Evolutionary conservation across 92 coral and sea anemone genomes (phyloP).

Genomic region (Porites evermanni): DNA sequence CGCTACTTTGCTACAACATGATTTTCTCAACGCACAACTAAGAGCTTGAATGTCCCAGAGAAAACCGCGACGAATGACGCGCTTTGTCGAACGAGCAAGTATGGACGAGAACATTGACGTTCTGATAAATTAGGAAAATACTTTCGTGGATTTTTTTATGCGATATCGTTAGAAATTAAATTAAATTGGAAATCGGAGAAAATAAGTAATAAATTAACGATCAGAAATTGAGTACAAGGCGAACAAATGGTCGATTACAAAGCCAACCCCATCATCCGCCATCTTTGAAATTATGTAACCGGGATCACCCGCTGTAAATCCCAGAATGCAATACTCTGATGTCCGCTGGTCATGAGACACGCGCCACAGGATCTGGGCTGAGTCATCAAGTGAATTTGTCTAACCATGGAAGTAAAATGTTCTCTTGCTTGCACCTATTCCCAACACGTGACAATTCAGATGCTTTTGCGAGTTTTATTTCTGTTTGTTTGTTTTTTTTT

Average conservation of each 20-base stretch:
- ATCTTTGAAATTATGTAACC: constrained; percentile 23
- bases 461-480: too few species aligned
- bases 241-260: neutral
- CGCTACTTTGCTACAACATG: neutral
- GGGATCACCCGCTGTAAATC: neutral
- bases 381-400: too few species aligned
- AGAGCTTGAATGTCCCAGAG: neutral
- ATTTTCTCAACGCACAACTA: neutral
- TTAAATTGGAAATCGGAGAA: too few species aligned
- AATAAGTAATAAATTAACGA: too few species aligned
- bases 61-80: neutral
- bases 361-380: neutral
- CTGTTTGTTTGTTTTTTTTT: too few species aligned
- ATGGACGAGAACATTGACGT: neutral
- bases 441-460: too few species aligned
- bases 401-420: too few species aligned
- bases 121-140: neutral
- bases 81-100: constrained; percentile 16
- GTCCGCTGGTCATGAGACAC: neutral
- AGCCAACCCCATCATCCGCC: neutral
- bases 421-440: too few species aligned
- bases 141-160: neutral
- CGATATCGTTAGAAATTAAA: neutral
- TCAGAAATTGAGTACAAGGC: too few species aligned
- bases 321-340: constrained; percentile 5